A percentile compares a stretch with the other conserved stretches of the same genome.
Evolutionary conservation across 2,888 invertebrate genomes (phyloP).

Genomic region (Habroteleia sp.): DNA sequence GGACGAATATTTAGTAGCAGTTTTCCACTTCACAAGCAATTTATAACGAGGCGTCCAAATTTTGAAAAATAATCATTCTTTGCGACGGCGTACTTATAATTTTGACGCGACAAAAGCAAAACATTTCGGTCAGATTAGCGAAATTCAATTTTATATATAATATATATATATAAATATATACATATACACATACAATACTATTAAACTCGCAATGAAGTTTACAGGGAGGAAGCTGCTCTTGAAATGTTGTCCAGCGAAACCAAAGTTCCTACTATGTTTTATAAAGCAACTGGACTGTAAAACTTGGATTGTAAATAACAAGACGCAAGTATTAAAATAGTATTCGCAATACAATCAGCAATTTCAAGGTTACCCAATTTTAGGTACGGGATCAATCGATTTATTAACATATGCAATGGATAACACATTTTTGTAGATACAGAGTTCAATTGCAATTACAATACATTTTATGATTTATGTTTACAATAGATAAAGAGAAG

Average conservation of each 20-base stretch:
- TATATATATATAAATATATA: slow-evolving; percentile 22
- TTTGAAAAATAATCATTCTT: slow-evolving; percentile 15
- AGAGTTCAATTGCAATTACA: slow-evolving; percentile 62
- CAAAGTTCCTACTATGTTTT: slow-evolving; percentile 84
- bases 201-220: slow-evolving; percentile 43
- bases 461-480: slow-evolving; percentile 57
- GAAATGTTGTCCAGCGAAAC: slow-evolving; percentile 83
- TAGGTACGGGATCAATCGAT: slow-evolving; percentile 60
- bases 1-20: slow-evolving; percentile 81
- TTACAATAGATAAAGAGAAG: slow-evolving; percentile 60
- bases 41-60: slow-evolving; percentile 22
- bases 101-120: slow-evolving; percentile 11
- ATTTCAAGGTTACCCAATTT: slow-evolving; percentile 71
- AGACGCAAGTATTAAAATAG: slow-evolving; percentile 76
- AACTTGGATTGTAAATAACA: slow-evolving; percentile 78
- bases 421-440: slow-evolving; percentile 59
- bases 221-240: slow-evolving; percentile 78
- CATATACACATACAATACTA: slow-evolving; percentile 32
- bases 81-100: slow-evolving; percentile 33
- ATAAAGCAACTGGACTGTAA: slow-evolving; percentile 80
- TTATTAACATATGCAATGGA: slow-evolving; percentile 49
- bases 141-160: slow-evolving; percentile 41
- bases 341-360: slow-evolving; percentile 79
- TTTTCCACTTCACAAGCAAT: slow-evolving; percentile 72
- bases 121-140: slow-evolving; percentile 15